Evolutionary conservation across 37 sponge, comb jelly and placozoan species (phyloP), one percentile per base, ranked within the genome.

Genomic region (Cladorhizidae sp.): DNA sequence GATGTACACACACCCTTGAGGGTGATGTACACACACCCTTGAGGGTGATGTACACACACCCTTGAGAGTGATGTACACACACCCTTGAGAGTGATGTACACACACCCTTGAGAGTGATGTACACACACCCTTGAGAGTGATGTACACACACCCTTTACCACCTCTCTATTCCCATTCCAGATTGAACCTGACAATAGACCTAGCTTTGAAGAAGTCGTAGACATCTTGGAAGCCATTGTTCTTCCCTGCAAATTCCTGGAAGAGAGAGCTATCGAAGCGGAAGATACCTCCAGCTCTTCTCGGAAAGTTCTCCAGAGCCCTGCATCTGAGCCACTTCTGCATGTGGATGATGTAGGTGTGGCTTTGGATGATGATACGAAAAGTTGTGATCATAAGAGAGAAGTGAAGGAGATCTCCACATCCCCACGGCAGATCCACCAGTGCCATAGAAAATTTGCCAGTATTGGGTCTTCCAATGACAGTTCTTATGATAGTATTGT

Each of bases 121-220:
- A n/a, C n/a, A n/a, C n/a, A n/a, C n/a, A n/a, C n/a, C n/a, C n/a
- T n/a, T n/a, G n/a, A n/a, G n/a, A n/a, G n/a, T n/a, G n/a, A n/a
- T n/a, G n/a, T n/a, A n/a, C n/a, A n/a, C n/a, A n/a, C n/a, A n/a
- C n/a, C n/a, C n/a, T n/a, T n/a, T n/a, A n/a, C n/a, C n/a, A n/a
- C n/a, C 29, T 61, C 31, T 25, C 58, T 21, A 43, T 20, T 42
- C 25, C 40, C 55, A 64, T 20, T 36, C 35, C 80, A 89, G 90
- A 40, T 89, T 32, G 85, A 89, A 33, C 90, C 90, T 37, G 81
- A 84, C 50, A 76, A 74, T 40, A 52, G 90, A 41, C 90, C 90
- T 7, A 80, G 61, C 15, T 89, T 89, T 80, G 74, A 74, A 23
- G 80, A 84, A 36, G 75, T 74, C 14, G 63, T 84, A 14, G 54